Base-by-base conservation (phyloP, 2,113 vertebrate genomes). In the Microtus richardsoni region DNA sequence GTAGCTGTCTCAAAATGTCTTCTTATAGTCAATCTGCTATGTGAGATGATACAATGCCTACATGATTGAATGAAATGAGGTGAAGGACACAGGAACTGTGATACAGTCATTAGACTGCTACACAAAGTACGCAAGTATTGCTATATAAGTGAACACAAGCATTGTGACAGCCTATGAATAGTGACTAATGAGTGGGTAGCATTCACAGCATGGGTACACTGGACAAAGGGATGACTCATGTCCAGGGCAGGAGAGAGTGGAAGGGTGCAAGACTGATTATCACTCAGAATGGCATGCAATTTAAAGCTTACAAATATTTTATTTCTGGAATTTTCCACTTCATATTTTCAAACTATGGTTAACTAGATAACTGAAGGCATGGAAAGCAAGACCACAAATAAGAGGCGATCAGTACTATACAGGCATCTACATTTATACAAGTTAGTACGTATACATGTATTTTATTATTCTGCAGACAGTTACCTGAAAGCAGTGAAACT, bases 271-370 rank as follows among this genome's bases (percentile, higher is more conserved):
- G 58, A 28, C 26, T 79, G 44, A 14, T 30, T 30, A 24, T 16
- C 66, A 13, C 19, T 79, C 22, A 90, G 58, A 90, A 78, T 60
- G n/a, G 39, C 60, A 91, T 9, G 3, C 44, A 91, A 52, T 68
- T 39, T 91, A 79, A 66, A 66, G 66, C 22, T 66, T 79, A 90
- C 62, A 33, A 44, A 41, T 39, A 13, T 5, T 52, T 91, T 52
- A 68, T 33, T 80, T 91, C 75, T 91, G 77, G 47, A 41, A 91
- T 22, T 79, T 91, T 68, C 44, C 75, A 90, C 47, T 79, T 90
- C 62, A 79, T 79, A 66, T 30, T 79, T 90, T 79, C 44, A 90
- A 66, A 80, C 60, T 68, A 66, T 39, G 33, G 24, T 21, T 41
- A 89, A 75, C 39, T 24, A n/a, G 77, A 49, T 70, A 77, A 89